phyloP scores from a whole-genome alignment of 2,113 vertebrate genomes.

The Lathamus discolor region DNA sequence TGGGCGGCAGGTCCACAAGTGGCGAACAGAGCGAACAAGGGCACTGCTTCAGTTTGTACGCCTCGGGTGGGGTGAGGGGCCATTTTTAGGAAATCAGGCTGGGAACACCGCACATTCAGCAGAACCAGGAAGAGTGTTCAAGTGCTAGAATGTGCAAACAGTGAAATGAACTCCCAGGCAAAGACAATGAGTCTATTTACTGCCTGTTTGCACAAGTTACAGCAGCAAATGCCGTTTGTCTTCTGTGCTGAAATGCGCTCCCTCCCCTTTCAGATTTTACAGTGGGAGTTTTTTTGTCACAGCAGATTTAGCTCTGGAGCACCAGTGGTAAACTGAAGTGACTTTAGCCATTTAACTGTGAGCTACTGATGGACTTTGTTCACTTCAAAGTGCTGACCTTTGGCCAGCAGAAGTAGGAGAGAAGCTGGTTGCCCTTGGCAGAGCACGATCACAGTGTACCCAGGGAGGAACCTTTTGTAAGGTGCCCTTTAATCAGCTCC shows the following conservation, averaged over 20 bases:
- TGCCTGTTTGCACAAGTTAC: conserved; percentile 5
- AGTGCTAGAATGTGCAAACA: conserved; percentile 20
- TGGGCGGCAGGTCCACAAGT: background rate
- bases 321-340: background rate
- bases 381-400: background rate
- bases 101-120: background rate
- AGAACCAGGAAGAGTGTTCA: background rate
- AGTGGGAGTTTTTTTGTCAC: background rate
- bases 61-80: background rate
- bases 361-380: conserved; percentile 26
- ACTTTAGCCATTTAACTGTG: background rate
- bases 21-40: background rate
- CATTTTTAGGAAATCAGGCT: background rate
- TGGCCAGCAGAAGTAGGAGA: background rate
- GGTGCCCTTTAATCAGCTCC: conserved; percentile 29
- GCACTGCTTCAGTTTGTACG: fast-evolving
- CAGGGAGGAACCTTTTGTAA: conserved; percentile 50
- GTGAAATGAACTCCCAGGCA: background rate
- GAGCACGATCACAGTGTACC: conserved; percentile 14
- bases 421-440: background rate
- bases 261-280: background rate
- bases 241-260: background rate
- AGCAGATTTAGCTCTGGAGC: background rate
- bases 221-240: background rate
- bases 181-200: conserved; percentile 14